Base-by-base conservation (phyloP, 1,140 invertebrate genomes). In the Mya arenaria region DNA sequence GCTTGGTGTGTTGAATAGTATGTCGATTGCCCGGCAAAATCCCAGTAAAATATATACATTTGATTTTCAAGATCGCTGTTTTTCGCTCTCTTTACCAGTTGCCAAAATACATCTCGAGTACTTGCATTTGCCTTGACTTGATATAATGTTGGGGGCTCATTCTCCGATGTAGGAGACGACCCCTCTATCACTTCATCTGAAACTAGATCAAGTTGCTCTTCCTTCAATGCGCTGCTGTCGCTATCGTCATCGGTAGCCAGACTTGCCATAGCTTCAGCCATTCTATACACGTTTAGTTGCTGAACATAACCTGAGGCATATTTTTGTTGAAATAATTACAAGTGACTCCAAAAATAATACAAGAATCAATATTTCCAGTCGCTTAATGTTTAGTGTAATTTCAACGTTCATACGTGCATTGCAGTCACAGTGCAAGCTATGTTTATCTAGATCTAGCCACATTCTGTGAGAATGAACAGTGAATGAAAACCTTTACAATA, bases 21-120 rank as follows among this genome's bases (percentile, higher is more conserved):
- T 17, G 69, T 72, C 5, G 69, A 72, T 37, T 72, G 69, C 5
- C 69, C 69, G 58, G 48, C 69, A 25, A 56, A 72, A n/a, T 72
- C 69, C 69, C 44, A 72, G 36, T 72, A 72, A 5, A 55, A 72
- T 28, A 72, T 23, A 36, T 72, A 72, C 69, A 72, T 72, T 34
- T 41, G 10, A 28, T 72, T 55, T 25, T 28, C 69, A 23, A n/a
- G 32, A 23, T 32, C 28, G 25, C 58, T 28, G 41, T 72, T 58
- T 19, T 36, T 32, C 41, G 30, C 58, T 10, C 69, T 23, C 36
- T 56, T 13, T 10, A 72, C 41, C 37, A 37, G 19, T 28, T 72
- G 36, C 30, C 55, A 4, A n/a, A 56, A 72, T 19, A n/a, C 25
- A 4, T 48, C 52, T 58, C 52, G 17, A 8, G 48, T n/a, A n/a